Conservation (phyloP, 2,113 vertebrate genomes). For the Oreochromis tanganicae region DNA sequence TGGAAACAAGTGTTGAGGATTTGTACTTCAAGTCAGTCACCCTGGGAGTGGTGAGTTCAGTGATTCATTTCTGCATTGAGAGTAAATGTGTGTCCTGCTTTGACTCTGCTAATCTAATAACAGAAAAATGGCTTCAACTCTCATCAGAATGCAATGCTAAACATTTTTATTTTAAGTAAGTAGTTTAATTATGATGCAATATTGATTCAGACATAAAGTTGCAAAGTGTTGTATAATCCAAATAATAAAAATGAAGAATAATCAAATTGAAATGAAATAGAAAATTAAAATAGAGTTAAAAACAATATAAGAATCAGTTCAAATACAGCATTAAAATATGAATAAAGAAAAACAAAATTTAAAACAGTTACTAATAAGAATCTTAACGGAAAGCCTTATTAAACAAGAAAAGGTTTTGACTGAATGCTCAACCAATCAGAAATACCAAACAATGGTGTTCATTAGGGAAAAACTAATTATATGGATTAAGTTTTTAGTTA, state of each 20-base stretch:
- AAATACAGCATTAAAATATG: not conserved
- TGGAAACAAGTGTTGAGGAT: not conserved
- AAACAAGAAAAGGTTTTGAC: not conserved
- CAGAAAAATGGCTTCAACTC: not conserved
- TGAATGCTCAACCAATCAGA: not conserved
- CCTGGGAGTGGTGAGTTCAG: not conserved
- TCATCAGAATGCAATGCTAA: no score
- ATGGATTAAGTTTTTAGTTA: not conserved
- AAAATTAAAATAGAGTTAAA: not conserved
- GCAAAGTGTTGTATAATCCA: not conserved
- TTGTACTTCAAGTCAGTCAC: not conserved
- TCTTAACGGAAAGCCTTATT: not conserved
- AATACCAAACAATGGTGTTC: not conserved
- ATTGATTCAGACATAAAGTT: not conserved
- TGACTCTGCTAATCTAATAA: not conserved
- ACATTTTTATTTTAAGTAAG: not conserved
- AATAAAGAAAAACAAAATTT: not conserved
- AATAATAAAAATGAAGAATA: not conserved
- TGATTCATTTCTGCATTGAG: not conserved
- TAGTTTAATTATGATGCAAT: not conserved
- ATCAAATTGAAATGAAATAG: not conserved
- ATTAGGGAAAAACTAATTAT: not conserved
- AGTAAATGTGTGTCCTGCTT: not conserved
- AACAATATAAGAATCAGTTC: not conserved
- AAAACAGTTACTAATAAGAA: not conserved